A percentile compares a stretch with the other conserved stretches of the same genome.
Conservation (phyloP, 2,797 vertebrate genomes). For the Clarias platycephalus region DNA sequence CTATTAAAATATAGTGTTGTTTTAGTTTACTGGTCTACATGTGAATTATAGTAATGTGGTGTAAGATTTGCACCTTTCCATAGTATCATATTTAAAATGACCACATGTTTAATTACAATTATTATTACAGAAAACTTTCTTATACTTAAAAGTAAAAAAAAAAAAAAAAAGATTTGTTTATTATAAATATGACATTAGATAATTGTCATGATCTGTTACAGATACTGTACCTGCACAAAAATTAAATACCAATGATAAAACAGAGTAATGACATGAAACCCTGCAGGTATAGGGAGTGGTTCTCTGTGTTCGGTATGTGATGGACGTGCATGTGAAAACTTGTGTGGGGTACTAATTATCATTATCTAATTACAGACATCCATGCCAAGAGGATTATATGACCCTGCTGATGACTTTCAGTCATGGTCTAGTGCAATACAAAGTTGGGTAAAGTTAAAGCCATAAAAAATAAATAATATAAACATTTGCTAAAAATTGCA, state of each 20-base stretch:
- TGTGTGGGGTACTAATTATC: constrained; percentile 40
- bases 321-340: constrained; percentile 46
- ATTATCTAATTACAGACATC: constrained; percentile 39
- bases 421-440: constrained; percentile 43
- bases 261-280: constrained; percentile 41
- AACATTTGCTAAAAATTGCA: constrained; percentile 10
- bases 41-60: background rate
- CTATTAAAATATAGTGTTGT: constrained; percentile 36
- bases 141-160: background rate
- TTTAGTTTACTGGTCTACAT: constrained; percentile 41
- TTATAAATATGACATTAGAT: constrained; percentile 14
- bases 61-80: background rate
- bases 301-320: constrained; percentile 53
- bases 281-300: constrained; percentile 34
- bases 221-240: constrained; percentile 36
- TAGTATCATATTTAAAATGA: background rate
- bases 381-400: constrained; percentile 32
- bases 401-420: constrained; percentile 60
- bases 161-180: constrained; percentile 29
- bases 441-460: constrained; percentile 9
- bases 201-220: constrained; percentile 1
- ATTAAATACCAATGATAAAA: constrained; percentile 31
- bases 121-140: background rate
- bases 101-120: background rate
- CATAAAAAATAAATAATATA: constrained; percentile 19